A percentile compares a stretch with the other conserved stretches of the same genome.
Conservation (phyloP, 2,113 vertebrate genomes). For the Tychaedon coryphoeus region DNA sequence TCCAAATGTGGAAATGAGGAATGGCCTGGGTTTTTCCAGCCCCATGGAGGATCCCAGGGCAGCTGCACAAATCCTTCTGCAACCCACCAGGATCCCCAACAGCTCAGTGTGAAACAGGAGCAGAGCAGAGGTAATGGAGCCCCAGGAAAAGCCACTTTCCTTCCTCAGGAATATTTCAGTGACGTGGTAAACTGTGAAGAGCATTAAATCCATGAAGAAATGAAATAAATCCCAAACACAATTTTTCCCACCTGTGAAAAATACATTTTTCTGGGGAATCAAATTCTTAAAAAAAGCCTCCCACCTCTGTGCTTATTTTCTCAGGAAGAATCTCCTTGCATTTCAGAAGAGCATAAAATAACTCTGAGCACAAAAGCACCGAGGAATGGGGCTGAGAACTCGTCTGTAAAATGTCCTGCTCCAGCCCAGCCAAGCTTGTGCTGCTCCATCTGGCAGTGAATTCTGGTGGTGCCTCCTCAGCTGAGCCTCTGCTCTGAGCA, state of each 20-base stretch:
- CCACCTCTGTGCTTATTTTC: not conserved
- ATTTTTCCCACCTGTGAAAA: not conserved
- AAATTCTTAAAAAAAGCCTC: not conserved
- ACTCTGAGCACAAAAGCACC: not conserved
- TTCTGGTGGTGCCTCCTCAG: not conserved
- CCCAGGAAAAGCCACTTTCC: not conserved
- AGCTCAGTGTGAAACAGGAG: accelerated
- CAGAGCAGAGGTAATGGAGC: not conserved
- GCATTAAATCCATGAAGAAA: not conserved
- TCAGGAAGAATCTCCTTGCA: not conserved
- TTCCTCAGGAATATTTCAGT: not conserved
- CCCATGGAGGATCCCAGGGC: not conserved
- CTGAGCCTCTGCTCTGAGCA: accelerated
- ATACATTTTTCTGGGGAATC: not conserved
- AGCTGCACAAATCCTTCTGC: accelerated
- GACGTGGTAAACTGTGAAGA: not conserved
- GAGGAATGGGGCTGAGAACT: not conserved
- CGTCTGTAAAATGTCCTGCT: not conserved
- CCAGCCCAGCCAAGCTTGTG: not conserved
- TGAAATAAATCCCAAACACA: not conserved
- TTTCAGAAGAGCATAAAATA: not conserved
- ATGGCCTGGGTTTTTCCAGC: not conserved
- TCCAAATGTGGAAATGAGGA: not conserved
- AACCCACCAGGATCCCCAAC: accelerated
- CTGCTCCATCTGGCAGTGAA: not conserved